A percentile compares a stretch with the other conserved stretches of the same genome.
Conservation (phyloP, 1,140 invertebrate species). For the Hylyphantes graminicola region DNA sequence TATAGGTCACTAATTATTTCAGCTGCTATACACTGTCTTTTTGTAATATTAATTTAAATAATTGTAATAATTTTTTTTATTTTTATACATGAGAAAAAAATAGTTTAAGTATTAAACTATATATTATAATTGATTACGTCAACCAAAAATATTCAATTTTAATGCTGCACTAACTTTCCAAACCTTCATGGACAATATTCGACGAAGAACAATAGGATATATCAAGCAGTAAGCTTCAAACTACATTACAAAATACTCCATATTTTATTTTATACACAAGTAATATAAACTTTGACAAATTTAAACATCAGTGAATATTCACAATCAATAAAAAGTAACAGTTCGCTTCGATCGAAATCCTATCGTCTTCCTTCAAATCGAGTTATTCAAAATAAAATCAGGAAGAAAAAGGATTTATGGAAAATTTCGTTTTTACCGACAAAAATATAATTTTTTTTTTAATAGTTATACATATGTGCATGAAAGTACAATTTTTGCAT, state of each 20-base stretch:
- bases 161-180: neutral
- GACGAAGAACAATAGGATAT: constrained; percentile 10
- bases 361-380: constrained; percentile 10
- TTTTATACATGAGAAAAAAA: too few relatives aligned
- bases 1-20: too few relatives aligned
- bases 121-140: neutral
- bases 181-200: constrained; percentile 22
- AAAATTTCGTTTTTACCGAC: neutral
- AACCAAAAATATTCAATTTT: neutral
- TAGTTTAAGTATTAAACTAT: too few relatives aligned
- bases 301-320: neutral
- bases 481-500: too few relatives aligned
- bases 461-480: too few relatives aligned
- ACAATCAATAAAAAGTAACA: too few relatives aligned
- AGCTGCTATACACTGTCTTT: too few relatives aligned
- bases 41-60: too few relatives aligned
- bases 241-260: neutral
- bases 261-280: neutral
- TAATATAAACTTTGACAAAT: neutral
- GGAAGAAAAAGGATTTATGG: constrained; percentile 34
- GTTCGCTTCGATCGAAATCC: neutral
- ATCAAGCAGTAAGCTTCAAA: neutral
- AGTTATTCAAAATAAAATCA: constrained; percentile 20
- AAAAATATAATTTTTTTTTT: too few relatives aligned
- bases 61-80: too few relatives aligned